phyloP scores from a whole-genome alignment of 2,113 vertebrate species.

The Struthidea cinerea region DNA sequence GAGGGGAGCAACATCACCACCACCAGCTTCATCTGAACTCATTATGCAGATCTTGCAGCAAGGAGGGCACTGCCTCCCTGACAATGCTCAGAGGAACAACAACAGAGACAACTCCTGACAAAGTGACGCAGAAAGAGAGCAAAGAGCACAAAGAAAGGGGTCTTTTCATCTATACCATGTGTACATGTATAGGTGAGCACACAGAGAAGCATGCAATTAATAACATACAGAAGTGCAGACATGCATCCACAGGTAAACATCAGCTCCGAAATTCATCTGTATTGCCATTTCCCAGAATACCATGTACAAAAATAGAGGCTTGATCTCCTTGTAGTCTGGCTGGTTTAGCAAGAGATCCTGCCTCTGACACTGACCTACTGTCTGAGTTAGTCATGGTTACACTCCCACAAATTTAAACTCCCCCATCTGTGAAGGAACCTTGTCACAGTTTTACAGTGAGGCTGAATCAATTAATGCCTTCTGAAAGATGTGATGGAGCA shows the following conservation, averaged over 20 bases:
- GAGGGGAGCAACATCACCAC: not conserved
- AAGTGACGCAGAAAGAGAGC: not conserved
- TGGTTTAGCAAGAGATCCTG: constrained; percentile 24
- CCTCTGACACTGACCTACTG: constrained; percentile 38
- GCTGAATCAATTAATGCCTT: constrained; percentile 49
- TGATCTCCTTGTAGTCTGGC: constrained; percentile 6
- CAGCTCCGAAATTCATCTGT: not conserved
- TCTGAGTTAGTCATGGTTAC: constrained; percentile 41
- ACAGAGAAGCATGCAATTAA: not conserved
- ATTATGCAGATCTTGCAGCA: not conserved
- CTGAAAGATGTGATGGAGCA: not conserved
- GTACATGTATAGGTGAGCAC: accelerated
- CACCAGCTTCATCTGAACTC: not conserved
- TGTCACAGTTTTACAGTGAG: constrained; percentile 17
- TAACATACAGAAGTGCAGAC: not conserved
- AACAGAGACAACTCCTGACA: not conserved
- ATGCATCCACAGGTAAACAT: not conserved
- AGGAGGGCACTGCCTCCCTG: not conserved
- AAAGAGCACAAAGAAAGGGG: not conserved
- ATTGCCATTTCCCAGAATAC: not conserved
- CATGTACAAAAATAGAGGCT: not conserved
- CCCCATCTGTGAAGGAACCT: constrained; percentile 39
- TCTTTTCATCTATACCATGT: not conserved
- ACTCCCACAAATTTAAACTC: constrained; percentile 41
- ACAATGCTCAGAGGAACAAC: not conserved